Percentiles rank a stretch among this genome's conserved stretches.
Evolutionary conservation across 2,888 invertebrate genomes (phyloP).

Genomic region (Tetramorium bicarinatum): DNA sequence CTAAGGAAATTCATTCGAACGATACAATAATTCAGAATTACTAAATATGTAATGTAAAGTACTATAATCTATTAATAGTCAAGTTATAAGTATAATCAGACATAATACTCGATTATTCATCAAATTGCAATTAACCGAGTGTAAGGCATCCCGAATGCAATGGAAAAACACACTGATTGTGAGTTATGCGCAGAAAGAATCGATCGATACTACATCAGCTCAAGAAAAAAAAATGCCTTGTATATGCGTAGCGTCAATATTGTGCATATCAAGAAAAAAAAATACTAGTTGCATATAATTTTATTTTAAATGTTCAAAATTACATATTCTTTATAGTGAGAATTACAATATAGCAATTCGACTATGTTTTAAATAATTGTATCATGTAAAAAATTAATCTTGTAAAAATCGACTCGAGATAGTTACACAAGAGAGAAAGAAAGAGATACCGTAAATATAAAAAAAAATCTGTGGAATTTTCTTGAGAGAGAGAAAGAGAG

Average conservation of each 20-base stretch:
- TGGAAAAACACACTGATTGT: neutral
- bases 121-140: neutral
- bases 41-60: neutral
- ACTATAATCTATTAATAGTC: neutral
- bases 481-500: neutral
- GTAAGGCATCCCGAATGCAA: neutral
- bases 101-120: neutral
- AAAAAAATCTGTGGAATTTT: too few species aligned
- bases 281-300: neutral
- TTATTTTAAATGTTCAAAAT: neutral
- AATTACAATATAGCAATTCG: neutral
- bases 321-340: neutral
- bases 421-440: neutral
- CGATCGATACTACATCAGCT: neutral
- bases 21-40: neutral
- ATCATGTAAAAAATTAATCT: neutral
- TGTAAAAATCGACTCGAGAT: neutral
- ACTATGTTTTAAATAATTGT: neutral
- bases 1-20: neutral
- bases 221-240: conserved; percentile 12
- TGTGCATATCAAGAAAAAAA: neutral
- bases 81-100: neutral
- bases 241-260: neutral
- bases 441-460: neutral
- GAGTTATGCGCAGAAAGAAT: neutral